These are phyloP conservation scores for human DNA, from an alignment of 2,113 vertebrate species.

Conservation along the genomic window DNA sequence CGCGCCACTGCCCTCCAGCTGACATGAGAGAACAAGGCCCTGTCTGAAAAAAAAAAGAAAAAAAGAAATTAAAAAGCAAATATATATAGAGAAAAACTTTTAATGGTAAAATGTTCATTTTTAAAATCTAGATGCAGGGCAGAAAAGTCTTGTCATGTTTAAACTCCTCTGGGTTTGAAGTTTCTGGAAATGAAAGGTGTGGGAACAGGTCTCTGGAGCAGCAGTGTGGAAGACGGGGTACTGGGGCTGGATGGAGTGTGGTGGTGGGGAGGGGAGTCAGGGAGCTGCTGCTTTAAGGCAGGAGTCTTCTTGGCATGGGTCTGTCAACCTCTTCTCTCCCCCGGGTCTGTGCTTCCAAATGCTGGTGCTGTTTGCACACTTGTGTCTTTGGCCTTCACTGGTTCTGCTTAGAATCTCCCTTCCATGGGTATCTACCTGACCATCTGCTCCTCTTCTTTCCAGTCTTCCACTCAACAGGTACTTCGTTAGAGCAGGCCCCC, in stretches of 20 bases:
- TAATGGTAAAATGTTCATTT: background rate
- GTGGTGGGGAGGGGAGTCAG: background rate
- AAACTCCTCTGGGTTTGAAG: background rate
- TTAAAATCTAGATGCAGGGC: background rate
- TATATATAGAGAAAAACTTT: rapidly evolving
- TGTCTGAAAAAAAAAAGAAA: too few species aligned
- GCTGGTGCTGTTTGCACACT: background rate
- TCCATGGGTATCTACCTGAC: background rate
- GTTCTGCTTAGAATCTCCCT: background rate
- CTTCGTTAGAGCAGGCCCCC: background rate
- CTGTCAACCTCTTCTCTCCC: background rate
- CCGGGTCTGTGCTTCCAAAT: background rate
- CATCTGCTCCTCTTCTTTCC: background rate
- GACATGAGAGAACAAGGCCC: too few species aligned
- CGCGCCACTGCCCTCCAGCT: too few species aligned
- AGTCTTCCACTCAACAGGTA: background rate
- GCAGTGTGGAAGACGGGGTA: background rate
- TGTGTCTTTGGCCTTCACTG: background rate
- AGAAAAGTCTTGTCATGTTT: background rate
- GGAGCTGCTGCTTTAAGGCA: background rate
- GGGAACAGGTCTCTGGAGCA: background rate
- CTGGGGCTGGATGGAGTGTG: too few species aligned
- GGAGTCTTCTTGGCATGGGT: background rate
- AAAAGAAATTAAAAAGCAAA: background rate
- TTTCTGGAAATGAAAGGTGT: background rate